Evolutionary conservation across 1,140 invertebrate species (phyloP).

Genomic region (Cyclargus thomasi): DNA sequence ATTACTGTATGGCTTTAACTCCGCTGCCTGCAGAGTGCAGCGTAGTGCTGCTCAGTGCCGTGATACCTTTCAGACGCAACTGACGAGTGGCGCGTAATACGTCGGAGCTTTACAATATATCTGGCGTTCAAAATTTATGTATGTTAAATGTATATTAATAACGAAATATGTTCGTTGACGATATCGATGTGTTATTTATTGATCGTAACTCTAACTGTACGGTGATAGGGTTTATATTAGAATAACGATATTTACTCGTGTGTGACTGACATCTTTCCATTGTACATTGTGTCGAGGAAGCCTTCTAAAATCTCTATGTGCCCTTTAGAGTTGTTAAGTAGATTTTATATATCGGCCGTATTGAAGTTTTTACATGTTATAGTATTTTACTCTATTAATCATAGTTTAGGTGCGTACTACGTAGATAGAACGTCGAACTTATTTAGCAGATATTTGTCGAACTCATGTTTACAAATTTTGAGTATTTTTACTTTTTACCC

Average conservation of each 20-base stretch:
- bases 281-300: constrained; percentile 22
- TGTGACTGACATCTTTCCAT: constrained; percentile 21
- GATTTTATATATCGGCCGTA: constrained; percentile 22
- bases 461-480: neutral
- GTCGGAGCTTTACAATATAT: constrained; percentile 6
- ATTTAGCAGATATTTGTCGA: constrained; percentile 4
- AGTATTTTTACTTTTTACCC: neutral
- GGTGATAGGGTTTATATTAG: constrained; percentile 17
- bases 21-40: too few relatives aligned
- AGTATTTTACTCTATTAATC: constrained; percentile 22
- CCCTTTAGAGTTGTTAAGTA: constrained; percentile 24
- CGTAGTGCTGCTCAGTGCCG: too few relatives aligned
- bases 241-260: constrained; percentile 17
- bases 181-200: constrained; percentile 17
- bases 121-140: too few relatives aligned
- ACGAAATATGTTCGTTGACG: constrained; percentile 6
- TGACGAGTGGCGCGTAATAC: too few relatives aligned
- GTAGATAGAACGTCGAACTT: constrained; percentile 17
- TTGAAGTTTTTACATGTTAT: constrained; percentile 23
- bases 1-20: too few relatives aligned
- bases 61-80: too few relatives aligned
- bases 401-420: constrained; percentile 16
- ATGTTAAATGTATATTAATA: too few relatives aligned
- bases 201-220: constrained; percentile 14
- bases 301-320: constrained; percentile 23